These are phyloP conservation scores for Tholera decimalis DNA, from an alignment of 2,888 invertebrate species.

Conservation along the genomic window DNA sequence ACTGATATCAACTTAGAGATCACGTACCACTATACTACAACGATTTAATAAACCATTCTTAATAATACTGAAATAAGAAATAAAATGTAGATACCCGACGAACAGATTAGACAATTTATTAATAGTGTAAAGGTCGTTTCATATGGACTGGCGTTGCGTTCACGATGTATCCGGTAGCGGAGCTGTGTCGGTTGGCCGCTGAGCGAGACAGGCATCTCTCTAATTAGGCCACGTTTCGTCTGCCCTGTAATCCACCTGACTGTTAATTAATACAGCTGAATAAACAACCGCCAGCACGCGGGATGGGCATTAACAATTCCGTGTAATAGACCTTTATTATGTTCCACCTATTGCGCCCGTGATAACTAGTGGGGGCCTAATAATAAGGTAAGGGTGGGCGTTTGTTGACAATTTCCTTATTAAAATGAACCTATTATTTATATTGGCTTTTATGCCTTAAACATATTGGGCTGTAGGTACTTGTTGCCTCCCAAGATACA, in stretches of 20 bases:
- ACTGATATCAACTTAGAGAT: constrained; percentile 3
- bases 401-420: constrained; percentile 23
- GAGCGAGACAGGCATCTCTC: constrained; percentile 67
- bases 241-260: constrained; percentile 77
- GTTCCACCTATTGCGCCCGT: constrained; percentile 54
- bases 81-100: constrained; percentile 31
- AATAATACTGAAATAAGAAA: constrained; percentile 1
- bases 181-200: constrained; percentile 50
- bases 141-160: constrained; percentile 34
- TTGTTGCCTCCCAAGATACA: too few species aligned
- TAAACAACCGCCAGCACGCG: constrained; percentile 71
- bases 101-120: constrained; percentile 56
- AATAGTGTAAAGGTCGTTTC: constrained; percentile 48
- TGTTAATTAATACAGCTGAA: constrained; percentile 77
- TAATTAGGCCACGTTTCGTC: constrained; percentile 79
- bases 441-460: not conserved
- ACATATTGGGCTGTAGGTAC: not conserved
- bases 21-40: not conserved
- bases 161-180: constrained; percentile 50
- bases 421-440: constrained; percentile 9
- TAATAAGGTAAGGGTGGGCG: constrained; percentile 27
- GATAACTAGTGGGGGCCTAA: constrained; percentile 48
- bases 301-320: constrained; percentile 68
- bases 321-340: constrained; percentile 65
- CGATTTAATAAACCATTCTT: constrained; percentile 6